Base-by-base conservation (phyloP, 2,888 invertebrate species). In the Clunio marinus region DNA sequence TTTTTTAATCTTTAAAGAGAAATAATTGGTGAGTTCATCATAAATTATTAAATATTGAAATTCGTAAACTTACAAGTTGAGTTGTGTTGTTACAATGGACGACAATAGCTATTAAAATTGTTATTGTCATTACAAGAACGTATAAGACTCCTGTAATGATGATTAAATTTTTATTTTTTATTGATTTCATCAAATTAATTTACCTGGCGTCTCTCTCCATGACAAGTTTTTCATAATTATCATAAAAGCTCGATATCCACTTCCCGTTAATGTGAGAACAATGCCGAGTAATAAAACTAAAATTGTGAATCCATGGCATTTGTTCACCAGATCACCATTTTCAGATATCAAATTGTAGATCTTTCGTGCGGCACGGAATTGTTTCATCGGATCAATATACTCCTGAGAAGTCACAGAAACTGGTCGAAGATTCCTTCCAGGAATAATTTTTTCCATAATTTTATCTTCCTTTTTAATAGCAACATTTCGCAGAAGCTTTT, bases 281-380 rank as follows among this genome's bases (percentile, higher is more conserved):
- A 22, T 15, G 1, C 24, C 37, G 13, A 62, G 24, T 2, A 62
- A 13, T 1, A 62, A 4, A n/a, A 41, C n/a, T 13, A 37, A 20
- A n/a, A 62, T 22, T 24, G 62, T 62, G 5, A 62, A 62, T 20
- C 37, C 62, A 20, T 24, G 37, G 22, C 41, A 24, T 0, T 62
- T 41, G 20, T 62, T 62, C 5, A 62, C 22, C 22, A 62, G 37
- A 3, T 25, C 25, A 22, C 35, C 35, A 37, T 62, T 62, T 25
- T 62, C 62, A 20, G 37, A 62, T 1, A 62, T 5, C 22, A 41
- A n/a, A 7, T 62, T 62, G 15, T 37, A 62, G 4, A 62, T 25
- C 7, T 41, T 62, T 15, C 35, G 10, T 32, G 32, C 32, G 5
- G 32, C 32, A 32, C 32, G 32, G 32, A 32, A 32, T 10, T 32